Evolutionary conservation across 2,888 invertebrate species (phyloP).

Genomic region (Cybosia mesomella): DNA sequence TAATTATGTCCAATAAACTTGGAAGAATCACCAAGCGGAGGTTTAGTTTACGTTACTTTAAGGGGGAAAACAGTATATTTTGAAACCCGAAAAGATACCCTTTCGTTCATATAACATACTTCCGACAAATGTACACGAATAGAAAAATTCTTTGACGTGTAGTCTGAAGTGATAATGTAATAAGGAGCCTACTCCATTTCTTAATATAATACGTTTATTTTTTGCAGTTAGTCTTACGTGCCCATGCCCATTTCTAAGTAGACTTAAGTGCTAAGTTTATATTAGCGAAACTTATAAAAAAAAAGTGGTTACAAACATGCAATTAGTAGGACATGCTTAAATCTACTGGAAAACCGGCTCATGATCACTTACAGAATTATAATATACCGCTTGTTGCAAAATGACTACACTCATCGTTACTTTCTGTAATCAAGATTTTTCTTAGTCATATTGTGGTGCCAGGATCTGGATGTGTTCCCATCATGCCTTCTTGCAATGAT

Average conservation of each 20-base stretch:
- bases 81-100: background rate
- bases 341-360: slow-evolving; percentile 73
- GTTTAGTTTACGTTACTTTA: background rate
- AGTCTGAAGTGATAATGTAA: slow-evolving; percentile 14
- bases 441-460: slow-evolving; percentile 40
- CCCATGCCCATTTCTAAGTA: slow-evolving; percentile 28
- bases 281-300: slow-evolving; percentile 31
- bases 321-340: slow-evolving; percentile 72
- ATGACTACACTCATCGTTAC: slow-evolving; percentile 50
- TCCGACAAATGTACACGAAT: background rate
- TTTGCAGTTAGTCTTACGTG: slow-evolving; percentile 34
- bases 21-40: too few species aligned
- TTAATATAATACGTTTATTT: slow-evolving; percentile 23
- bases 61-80: background rate
- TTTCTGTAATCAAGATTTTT: slow-evolving; percentile 45
- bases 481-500: slow-evolving; percentile 59
- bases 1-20: too few species aligned
- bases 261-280: slow-evolving; percentile 24
- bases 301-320: slow-evolving; percentile 58
- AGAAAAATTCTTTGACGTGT: background rate
- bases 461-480: slow-evolving; percentile 42
- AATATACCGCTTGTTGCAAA: slow-evolving; percentile 51
- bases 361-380: slow-evolving; percentile 79
- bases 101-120: background rate
- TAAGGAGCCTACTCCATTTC: slow-evolving; percentile 18